Evolutionary conservation across 2,797 vertebrate species (phyloP), one percentile per base, ranked within the genome.

Genomic region (Smutsia temminckii): DNA sequence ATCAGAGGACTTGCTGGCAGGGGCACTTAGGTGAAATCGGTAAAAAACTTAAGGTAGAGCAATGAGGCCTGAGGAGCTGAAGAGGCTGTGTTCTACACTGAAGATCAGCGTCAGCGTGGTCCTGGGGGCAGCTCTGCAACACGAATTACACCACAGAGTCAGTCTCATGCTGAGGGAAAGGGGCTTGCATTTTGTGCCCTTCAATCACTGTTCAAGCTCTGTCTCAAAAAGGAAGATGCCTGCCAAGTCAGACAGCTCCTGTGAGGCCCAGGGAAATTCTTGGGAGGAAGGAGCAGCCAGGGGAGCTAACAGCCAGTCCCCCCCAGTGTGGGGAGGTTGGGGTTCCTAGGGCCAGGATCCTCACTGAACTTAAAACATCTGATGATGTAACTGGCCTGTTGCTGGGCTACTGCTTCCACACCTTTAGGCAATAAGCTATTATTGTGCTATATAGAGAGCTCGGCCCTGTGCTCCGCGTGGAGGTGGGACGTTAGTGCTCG

Each of bases 91-190:
- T 1, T 75, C 6, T 91, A 53, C 2, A 7, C 17, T 8, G 5
- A 59, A 63, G 32, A 23, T 1, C 12, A 42, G 29, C 29, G 69
- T 46, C 20, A 32, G 51, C 27, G 17, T 32, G 5, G 81, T 11
- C 6, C 12, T 27, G 0, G 0, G 8, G 11, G 9, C 8, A 87
- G 13, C 2, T 57, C 37, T 23, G 7, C 27, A 72, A 6, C 13
- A 12, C 18, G 12, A 42, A 42, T 2, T 12, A 2, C 0, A 13
- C 12, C 7, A 0, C 3, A 17, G 29, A 17, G 5, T n/a, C 51
- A 55, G 29, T 6, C 20, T 27, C 23, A 0, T 1, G 0, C 1
- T 55, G 46, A 42, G 14, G 34, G 32, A 72, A 53, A 77, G 40
- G 17, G 20, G 21, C 9, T 57, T 27, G 8, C 5, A 68, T 37